Percentiles rank a stretch among this genome's conserved stretches.
phyloP scores from a whole-genome alignment of 2,888 invertebrate genomes.

The Altica lythri region DNA sequence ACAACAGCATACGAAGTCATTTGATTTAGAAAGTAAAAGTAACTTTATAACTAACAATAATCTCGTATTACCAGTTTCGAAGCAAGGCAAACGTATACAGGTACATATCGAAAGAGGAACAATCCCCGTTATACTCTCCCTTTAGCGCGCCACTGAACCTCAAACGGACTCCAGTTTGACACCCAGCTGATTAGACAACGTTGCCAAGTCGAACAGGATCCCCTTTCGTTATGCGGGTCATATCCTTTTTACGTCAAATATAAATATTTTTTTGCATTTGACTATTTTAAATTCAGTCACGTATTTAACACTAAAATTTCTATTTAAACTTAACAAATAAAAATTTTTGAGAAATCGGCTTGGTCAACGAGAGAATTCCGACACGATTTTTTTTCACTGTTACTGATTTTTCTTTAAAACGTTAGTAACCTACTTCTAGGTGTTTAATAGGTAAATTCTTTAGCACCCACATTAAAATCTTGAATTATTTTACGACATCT shows the following conservation, averaged over 20 bases:
- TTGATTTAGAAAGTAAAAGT: constrained; percentile 16
- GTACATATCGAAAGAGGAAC: not conserved
- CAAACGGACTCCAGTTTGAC: constrained; percentile 11
- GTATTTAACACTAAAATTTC: constrained; percentile 3
- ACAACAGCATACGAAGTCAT: constrained; percentile 9
- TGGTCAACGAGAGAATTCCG: not conserved
- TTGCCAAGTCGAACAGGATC: constrained; percentile 15
- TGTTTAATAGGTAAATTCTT: constrained; percentile 25
- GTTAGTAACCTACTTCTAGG: constrained; percentile 14
- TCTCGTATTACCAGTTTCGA: constrained; percentile 12
- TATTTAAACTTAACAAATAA: not conserved
- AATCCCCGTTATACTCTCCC: not conserved
- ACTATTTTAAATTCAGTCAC: constrained; percentile 17
- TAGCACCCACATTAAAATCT: constrained; percentile 28
- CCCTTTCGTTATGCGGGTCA: constrained; percentile 11
- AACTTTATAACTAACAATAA: constrained; percentile 5
- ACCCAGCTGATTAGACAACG: constrained; percentile 26
- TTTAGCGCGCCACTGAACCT: constrained; percentile 5
- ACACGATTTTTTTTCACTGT: constrained; percentile 7
- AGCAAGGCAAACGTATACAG: not conserved
- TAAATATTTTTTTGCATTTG: constrained; percentile 14
- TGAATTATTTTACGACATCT: constrained; percentile 22
- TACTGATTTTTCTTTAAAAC: constrained; percentile 10
- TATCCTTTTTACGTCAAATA: constrained; percentile 13
- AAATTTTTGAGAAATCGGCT: constrained; percentile 2